Evolutionary conservation across 1,140 invertebrate genomes (phyloP).

Genomic region (Planococcus citri): DNA sequence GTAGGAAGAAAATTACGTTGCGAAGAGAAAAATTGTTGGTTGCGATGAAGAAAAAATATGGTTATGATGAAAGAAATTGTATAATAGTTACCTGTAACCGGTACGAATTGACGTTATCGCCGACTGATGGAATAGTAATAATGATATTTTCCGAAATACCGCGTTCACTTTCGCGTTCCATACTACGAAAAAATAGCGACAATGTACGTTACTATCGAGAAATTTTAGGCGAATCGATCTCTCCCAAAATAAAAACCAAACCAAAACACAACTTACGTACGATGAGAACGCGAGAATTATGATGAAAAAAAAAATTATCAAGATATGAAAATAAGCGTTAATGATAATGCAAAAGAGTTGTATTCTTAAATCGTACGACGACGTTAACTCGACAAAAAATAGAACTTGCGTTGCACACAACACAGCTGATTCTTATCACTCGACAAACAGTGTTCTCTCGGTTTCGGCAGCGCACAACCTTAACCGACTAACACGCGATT

Average conservation of each 20-base stretch:
- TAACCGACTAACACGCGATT: conserved; percentile 2
- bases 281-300: too few relatives aligned
- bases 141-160: background rate
- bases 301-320: too few relatives aligned
- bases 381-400: background rate
- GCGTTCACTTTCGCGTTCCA: conserved; percentile 5
- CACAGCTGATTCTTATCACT: conserved; percentile 6
- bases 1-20: too few relatives aligned
- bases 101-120: background rate
- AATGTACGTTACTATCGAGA: too few relatives aligned
- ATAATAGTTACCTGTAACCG: background rate
- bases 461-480: background rate
- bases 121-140: background rate
- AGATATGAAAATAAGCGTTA: background rate
- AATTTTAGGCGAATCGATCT: background rate
- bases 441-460: background rate
- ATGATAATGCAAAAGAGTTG: background rate
- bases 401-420: background rate
- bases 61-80: background rate
- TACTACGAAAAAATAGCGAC: background rate
- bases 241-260: background rate
- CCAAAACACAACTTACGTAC: background rate
- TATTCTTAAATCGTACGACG: background rate
- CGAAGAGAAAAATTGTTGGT: too few relatives aligned
- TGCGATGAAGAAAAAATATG: too few relatives aligned